A percentile compares a stretch with the other conserved stretches of the same genome.
Conservation (phyloP, 2,797 vertebrate species). For the Poeciliopsis paucimaculata region DNA sequence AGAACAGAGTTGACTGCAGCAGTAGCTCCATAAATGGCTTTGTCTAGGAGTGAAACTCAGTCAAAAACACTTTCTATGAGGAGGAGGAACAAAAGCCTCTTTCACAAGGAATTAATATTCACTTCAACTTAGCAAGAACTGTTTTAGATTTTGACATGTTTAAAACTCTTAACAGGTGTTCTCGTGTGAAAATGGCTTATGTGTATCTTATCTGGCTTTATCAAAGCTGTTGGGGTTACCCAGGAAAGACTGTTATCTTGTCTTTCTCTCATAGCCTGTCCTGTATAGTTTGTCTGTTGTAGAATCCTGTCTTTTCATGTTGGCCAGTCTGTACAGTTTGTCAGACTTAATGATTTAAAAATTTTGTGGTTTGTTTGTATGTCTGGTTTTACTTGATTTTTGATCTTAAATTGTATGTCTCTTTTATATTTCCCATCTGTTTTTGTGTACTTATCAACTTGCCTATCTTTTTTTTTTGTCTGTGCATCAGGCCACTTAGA, state of each 20-base stretch:
- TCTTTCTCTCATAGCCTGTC: neutral
- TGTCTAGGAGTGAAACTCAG: neutral
- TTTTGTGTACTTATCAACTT: neutral
- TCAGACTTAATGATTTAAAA: neutral
- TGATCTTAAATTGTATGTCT: neutral
- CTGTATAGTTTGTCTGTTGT: neutral
- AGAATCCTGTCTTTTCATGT: neutral
- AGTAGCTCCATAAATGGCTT: neutral
- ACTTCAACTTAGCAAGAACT: neutral
- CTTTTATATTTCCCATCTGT: neutral
- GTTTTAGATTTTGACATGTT: neutral
- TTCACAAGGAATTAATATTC: neutral
- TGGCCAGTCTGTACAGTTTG: neutral
- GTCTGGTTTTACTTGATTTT: neutral
- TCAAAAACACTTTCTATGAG: neutral
- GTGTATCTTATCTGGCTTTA: neutral
- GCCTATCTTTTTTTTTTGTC: neutral
- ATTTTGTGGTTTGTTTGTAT: neutral
- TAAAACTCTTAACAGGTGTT: neutral
- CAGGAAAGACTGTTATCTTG: neutral
- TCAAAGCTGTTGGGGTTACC: neutral
- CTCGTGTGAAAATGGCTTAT: constrained; percentile 5
- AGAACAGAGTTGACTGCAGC: neutral
- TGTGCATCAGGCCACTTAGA: neutral
- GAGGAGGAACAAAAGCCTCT: neutral